Evolutionary conservation across 2,888 invertebrate genomes (phyloP).

Genomic region (Agapostemon virescens): DNA sequence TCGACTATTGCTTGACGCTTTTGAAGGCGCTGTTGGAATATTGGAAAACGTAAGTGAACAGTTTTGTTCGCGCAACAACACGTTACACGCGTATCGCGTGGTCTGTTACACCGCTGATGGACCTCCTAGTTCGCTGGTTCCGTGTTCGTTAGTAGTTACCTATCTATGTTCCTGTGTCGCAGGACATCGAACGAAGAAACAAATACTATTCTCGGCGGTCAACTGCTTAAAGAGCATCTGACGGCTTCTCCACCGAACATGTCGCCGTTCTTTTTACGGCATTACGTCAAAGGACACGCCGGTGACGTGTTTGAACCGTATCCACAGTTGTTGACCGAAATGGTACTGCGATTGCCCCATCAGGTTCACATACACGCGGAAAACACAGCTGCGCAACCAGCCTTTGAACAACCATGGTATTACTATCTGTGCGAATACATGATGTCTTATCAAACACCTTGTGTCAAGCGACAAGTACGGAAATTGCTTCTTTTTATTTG

Average conservation of each 20-base stretch:
- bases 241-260: conserved; percentile 94
- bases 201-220: conserved; percentile 83
- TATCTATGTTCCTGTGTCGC: not conserved
- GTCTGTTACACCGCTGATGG: no score
- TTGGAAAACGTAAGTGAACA: conserved; percentile 84
- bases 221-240: conserved; percentile 90
- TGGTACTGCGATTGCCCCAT: conserved; percentile 95
- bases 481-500: conserved; percentile 95
- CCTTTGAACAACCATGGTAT: conserved; percentile 85
- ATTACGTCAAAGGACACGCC: conserved; percentile 94
- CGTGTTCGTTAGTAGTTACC: not conserved
- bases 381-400: conserved; percentile 71
- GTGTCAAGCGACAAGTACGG: conserved; percentile 93
- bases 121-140: not conserved
- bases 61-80: not conserved
- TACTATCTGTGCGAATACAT: conserved; percentile 94
- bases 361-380: conserved; percentile 91
- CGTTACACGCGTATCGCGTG: not conserved
- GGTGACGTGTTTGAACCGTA: conserved; percentile 96
- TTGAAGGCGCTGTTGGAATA: conserved; percentile 88
- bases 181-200: conserved; percentile 78
- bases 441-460: conserved; percentile 96
- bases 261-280: conserved; percentile 96
- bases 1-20: conserved; percentile 87
- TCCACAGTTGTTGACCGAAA: conserved; percentile 96